phyloP scores from a whole-genome alignment of 2,113 vertebrate genomes.

The Brachypteracias leptosomus region DNA sequence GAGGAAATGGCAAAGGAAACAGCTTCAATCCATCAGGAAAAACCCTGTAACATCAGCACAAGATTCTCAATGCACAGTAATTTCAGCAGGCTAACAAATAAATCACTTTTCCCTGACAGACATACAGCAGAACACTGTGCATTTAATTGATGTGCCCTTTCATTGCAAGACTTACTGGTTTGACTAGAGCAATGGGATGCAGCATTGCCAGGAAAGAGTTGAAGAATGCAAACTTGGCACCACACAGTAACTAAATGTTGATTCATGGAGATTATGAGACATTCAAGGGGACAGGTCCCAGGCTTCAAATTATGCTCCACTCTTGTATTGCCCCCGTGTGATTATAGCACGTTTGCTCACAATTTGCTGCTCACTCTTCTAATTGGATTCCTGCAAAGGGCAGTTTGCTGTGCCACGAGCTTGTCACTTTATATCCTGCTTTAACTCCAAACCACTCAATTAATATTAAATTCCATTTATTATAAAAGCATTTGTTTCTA shows the following conservation, averaged over 20 bases:
- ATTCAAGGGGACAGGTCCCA: constrained; percentile 19
- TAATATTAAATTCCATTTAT: constrained; percentile 57
- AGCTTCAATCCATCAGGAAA: background rate
- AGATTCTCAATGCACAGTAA: background rate
- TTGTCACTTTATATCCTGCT: constrained; percentile 51
- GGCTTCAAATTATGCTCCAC: constrained; percentile 43
- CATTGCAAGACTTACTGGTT: background rate
- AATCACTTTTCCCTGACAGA: background rate
- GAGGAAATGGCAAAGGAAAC: constrained; percentile 21
- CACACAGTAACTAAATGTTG: background rate
- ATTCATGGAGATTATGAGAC: constrained; percentile 47
- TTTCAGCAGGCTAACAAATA: constrained; percentile 46
- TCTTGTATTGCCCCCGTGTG: constrained; percentile 4
- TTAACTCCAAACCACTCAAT: constrained; percentile 63
- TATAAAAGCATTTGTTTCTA: constrained; percentile 59
- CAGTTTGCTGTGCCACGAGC: constrained; percentile 3
- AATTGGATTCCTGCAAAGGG: constrained; percentile 54
- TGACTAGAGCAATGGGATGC: background rate
- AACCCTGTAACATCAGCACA: background rate
- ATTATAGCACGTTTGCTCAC: constrained; percentile 35
- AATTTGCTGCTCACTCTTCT: constrained; percentile 48
- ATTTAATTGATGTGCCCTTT: constrained; percentile 43
- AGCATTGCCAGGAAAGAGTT: background rate
- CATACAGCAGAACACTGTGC: background rate
- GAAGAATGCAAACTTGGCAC: background rate